phyloP scores from a whole-genome alignment of 2,888 invertebrate genomes.

The Eustalomyia histrio region DNA sequence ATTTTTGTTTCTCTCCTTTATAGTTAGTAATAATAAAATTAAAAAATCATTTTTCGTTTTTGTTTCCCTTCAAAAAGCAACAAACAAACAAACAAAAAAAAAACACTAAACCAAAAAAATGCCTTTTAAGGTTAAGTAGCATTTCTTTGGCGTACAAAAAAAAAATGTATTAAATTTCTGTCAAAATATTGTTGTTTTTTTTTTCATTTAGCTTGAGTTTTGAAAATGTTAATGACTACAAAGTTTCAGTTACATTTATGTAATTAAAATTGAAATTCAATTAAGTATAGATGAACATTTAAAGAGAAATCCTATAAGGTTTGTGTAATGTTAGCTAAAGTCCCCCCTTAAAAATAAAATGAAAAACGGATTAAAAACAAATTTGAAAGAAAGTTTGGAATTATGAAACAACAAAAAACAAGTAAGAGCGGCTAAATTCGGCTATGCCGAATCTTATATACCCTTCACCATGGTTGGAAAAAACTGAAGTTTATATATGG shows the following conservation, averaged over 20 bases:
- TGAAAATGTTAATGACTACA: neutral
- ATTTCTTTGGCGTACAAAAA: neutral
- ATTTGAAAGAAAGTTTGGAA: neutral
- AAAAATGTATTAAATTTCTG: conserved; percentile 62
- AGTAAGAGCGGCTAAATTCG: too few species aligned
- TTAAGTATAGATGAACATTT: conserved; percentile 48
- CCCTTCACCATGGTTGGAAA: too few species aligned
- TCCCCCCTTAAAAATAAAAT: neutral
- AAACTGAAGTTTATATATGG: too few species aligned
- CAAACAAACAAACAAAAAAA: too few species aligned
- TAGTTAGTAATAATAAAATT: conserved; percentile 35
- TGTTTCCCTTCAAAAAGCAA: neutral
- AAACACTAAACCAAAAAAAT: conserved; percentile 13
- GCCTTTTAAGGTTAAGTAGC: conserved; percentile 55
- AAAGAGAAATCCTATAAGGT: conserved; percentile 60
- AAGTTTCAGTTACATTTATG: conserved; percentile 63
- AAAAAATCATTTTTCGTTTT: conserved; percentile 34
- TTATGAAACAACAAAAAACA: neutral
- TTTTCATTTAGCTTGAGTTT: neutral
- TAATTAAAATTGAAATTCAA: conserved; percentile 64
- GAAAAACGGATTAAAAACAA: neutral
- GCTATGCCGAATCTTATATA: too few species aligned
- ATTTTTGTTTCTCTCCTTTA: conserved; percentile 55
- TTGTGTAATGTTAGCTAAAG: neutral
- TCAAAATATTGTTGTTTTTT: conserved; percentile 53